A percentile compares a stretch with the other conserved stretches of the same genome.
Evolutionary conservation across 2,888 invertebrate genomes (phyloP).

Genomic region (Phragmatobia fuliginosa): DNA sequence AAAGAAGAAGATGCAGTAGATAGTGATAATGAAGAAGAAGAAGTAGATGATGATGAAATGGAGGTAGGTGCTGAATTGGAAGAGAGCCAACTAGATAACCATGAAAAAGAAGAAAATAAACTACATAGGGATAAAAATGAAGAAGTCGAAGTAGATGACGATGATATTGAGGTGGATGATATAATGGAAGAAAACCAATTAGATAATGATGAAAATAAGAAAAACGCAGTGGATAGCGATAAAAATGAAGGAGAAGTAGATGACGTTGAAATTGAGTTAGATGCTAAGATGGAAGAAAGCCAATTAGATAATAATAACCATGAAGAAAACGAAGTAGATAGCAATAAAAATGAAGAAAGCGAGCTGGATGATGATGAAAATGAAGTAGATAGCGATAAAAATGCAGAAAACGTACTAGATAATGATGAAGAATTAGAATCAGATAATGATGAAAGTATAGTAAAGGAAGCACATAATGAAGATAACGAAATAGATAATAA

Average conservation of each 20-base stretch:
- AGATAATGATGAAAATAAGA: slow-evolving; percentile 20
- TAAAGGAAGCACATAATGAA: slow-evolving; percentile 16
- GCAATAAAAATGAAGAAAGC: slow-evolving; percentile 3
- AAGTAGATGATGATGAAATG: slow-evolving; percentile 4
- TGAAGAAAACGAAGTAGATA: slow-evolving; percentile 12
- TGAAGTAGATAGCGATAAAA: slow-evolving; percentile 27
- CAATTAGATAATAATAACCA: slow-evolving; percentile 24
- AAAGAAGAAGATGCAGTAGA: slow-evolving; percentile 11
- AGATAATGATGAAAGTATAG: slow-evolving; percentile 19
- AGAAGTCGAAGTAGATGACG: slow-evolving; percentile 13
- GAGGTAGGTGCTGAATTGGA: slow-evolving; percentile 25
- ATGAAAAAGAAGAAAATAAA: slow-evolving; percentile 4
- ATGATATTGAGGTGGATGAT: slow-evolving; percentile 16
- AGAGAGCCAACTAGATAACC: slow-evolving; percentile 17
- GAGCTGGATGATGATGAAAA: slow-evolving; percentile 27
- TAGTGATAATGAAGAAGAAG: slow-evolving; percentile 13
- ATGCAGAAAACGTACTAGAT: no score
- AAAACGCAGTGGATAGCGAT: slow-evolving; percentile 14
- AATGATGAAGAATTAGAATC: no score
- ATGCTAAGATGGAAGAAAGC: no score
- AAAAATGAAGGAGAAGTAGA: slow-evolving; percentile 15
- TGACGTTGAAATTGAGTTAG: slow-evolving; percentile 31
- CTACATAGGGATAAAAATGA: slow-evolving; percentile 20
- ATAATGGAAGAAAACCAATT: slow-evolving; percentile 30
- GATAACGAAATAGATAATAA: slow-evolving; percentile 13